Evolutionary conservation across 2,888 invertebrate genomes (phyloP).

Genomic region (Microdon myrmicae): DNA sequence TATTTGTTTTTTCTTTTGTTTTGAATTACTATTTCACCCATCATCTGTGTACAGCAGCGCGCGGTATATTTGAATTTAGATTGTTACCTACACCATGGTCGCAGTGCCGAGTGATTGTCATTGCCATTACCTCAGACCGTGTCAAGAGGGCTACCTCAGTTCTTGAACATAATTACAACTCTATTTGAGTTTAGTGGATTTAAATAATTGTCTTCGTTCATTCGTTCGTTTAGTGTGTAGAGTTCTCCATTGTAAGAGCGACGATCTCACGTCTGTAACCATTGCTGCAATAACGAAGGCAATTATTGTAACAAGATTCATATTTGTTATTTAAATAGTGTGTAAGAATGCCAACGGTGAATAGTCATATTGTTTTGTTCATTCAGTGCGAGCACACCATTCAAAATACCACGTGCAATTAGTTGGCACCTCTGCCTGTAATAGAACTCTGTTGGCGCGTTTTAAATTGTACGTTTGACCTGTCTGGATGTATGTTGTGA

Average conservation of each 20-base stretch:
- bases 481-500: too few relatives aligned
- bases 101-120: constrained; percentile 5
- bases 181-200: constrained; percentile 23
- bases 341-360: constrained; percentile 46
- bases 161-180: constrained; percentile 46
- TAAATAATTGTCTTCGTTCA: constrained; percentile 6
- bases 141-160: constrained; percentile 36
- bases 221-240: background rate
- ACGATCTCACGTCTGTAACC: constrained; percentile 13
- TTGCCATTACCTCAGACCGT: constrained; percentile 7
- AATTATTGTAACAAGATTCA: constrained; percentile 52
- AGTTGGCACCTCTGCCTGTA: constrained; percentile 31
- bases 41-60: constrained; percentile 18
- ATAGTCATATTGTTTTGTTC: constrained; percentile 51
- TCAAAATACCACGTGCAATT: constrained; percentile 20
- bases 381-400: constrained; percentile 36
- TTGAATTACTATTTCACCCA: constrained; percentile 23
- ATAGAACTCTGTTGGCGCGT: too few relatives aligned
- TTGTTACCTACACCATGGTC: constrained; percentile 46
- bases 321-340: constrained; percentile 47
- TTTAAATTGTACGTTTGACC: too few relatives aligned
- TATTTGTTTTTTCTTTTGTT: constrained; percentile 10
- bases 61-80: constrained; percentile 25
- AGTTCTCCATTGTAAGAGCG: constrained; percentile 3
- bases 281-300: constrained; percentile 17